Evolutionary conservation across 2,888 invertebrate genomes (phyloP), one percentile per base, ranked within the genome.

Genomic region (Temnothorax ravouxi): DNA sequence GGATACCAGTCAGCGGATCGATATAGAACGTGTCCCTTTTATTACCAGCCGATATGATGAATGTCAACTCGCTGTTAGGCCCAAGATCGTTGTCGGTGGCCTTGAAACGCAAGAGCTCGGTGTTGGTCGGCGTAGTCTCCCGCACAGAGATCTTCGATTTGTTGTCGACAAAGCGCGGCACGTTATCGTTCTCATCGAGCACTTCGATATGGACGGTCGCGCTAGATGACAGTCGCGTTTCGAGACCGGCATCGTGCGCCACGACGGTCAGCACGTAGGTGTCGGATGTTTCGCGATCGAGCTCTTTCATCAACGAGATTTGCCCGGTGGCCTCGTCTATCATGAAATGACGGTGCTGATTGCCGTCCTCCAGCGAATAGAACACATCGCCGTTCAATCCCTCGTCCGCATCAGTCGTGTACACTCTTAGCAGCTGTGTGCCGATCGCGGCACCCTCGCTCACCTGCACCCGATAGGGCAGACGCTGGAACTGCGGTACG

Each of bases 151-250:
- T 97, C 91, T 96, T 96, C 64, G 97, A 96, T 90, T 97, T 96
- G 34, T 97, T 97, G 91, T 97, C 97, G 0, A 97, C 96, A 92
- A 98, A 98, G 88, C 96, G 96, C 0, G 99, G 99, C 0, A 97
- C 96, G 94, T 99, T 98, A 94, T 99, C 99, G 94, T 99, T 99
- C 94, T 99, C 98, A 95, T 99, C 99, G 66, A 98, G 95, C 21
- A 99, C 97, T 87, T 98, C 97, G 5, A 99, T 96, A n/a, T 96
- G 96, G 8, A 99, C 97, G 3, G 96, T 96, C 34, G 98, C 97
- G 11, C 97, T 97, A 0, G 98, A 96, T 59, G 97, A 97, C 1
- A 98, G 95, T 29, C 97, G 96, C 18, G 96, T 95, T 64, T 96
- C 96, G 62, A 97, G 95, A 0, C 98, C 98, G 0, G 98, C 98